A percentile compares a stretch with the other conserved stretches of the same genome.
These are phyloP conservation scores for Macrotrachela quadricornifera DNA, from an alignment of 1,140 invertebrate genomes.

Conservation along the genomic window DNA sequence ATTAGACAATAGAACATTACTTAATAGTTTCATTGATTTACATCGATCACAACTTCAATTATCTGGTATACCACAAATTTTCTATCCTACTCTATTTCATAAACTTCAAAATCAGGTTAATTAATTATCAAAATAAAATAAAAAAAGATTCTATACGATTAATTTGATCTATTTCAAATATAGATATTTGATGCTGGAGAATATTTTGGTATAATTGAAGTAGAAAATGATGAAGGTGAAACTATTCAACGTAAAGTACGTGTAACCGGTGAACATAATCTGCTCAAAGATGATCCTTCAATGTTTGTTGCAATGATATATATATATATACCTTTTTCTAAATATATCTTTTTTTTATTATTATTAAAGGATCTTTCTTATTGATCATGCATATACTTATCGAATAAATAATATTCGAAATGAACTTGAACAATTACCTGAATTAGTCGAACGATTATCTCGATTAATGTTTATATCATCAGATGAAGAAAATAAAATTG, in stretches of 20 bases:
- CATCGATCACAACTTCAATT: conserved; percentile 44
- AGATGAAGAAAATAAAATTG: conserved; percentile 35
- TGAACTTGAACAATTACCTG: conserved; percentile 39
- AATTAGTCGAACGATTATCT: conserved; percentile 48
- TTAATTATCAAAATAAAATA: too few relatives aligned
- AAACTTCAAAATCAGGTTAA: conserved; percentile 41
- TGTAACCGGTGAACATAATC: conserved; percentile 35
- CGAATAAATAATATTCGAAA: conserved; percentile 38
- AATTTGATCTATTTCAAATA: neutral
- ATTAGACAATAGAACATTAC: neutral
- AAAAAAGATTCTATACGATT: neutral
- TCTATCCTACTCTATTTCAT: conserved; percentile 43
- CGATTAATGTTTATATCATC: conserved; percentile 43
- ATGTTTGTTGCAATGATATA: conserved; percentile 29
- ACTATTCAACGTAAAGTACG: conserved; percentile 38
- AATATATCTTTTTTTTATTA: neutral
- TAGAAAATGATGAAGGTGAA: conserved; percentile 34
- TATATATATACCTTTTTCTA: neutral
- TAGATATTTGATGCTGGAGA: conserved; percentile 47
- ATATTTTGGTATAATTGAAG: conserved; percentile 46
- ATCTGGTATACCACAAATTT: conserved; percentile 43
- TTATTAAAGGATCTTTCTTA: conserved; percentile 44
- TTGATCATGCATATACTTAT: conserved; percentile 77
- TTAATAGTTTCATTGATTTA: conserved; percentile 16
- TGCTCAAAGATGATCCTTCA: conserved; percentile 37